These are phyloP conservation scores for Cyphomyrmex costatus DNA, from an alignment of 1,140 invertebrate species.

Conservation along the genomic window DNA sequence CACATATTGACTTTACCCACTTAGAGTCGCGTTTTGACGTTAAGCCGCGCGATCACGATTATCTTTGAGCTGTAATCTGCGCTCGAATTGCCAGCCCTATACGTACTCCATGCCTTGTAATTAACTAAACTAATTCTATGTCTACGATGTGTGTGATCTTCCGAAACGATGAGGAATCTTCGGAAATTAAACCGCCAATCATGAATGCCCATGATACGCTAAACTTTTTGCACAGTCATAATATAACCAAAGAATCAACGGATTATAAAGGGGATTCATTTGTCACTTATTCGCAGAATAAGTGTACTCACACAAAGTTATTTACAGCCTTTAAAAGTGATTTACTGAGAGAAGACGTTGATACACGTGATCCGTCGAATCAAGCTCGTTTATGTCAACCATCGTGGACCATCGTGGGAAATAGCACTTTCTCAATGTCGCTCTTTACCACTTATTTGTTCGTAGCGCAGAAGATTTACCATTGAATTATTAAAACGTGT, in stretches of 20 bases:
- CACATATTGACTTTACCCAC: conserved; percentile 54
- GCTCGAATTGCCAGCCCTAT: neutral
- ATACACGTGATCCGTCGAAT: conserved; percentile 42
- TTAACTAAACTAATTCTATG: conserved; percentile 35
- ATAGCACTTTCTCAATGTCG: neutral
- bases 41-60: neutral
- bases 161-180: conserved; percentile 7
- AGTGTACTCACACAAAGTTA: neutral
- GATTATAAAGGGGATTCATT: neutral
- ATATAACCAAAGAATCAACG: neutral
- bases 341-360: neutral
- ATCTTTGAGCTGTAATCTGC: conserved; percentile 13
- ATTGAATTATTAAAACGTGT: neutral
- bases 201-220: neutral
- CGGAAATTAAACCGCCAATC: neutral
- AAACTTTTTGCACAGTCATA: neutral
- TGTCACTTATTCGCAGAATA: neutral
- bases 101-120: neutral
- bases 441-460: neutral
- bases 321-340: neutral
- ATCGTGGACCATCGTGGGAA: neutral
- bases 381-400: conserved; percentile 44
- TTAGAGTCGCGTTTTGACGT: conserved; percentile 54
- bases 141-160: conserved; percentile 4
- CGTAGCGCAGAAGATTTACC: neutral